phyloP scores from a whole-genome alignment of 1,140 invertebrate genomes.

The Eumaeus atala region DNA sequence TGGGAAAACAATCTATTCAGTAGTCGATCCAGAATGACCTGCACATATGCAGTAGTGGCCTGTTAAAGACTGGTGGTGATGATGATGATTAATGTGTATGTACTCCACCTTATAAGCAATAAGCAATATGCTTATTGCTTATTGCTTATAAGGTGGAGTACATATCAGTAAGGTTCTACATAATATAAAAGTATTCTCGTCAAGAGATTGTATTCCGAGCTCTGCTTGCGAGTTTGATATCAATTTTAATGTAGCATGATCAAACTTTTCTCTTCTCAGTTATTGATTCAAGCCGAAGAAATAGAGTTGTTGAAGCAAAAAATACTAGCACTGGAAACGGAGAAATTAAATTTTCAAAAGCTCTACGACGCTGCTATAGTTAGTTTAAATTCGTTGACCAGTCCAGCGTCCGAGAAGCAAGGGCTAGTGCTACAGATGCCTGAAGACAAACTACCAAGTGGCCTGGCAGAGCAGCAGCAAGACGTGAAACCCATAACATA shows the following conservation, averaged over 20 bases:
- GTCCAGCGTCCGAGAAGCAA: constrained; percentile 58
- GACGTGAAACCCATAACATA: constrained; percentile 54
- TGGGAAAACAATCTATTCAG: no score
- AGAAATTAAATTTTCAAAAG: constrained; percentile 75
- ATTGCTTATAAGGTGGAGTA: no score
- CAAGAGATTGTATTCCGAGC: no score
- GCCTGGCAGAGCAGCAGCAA: constrained; percentile 27
- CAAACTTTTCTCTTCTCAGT: constrained; percentile 30
- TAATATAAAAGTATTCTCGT: no score
- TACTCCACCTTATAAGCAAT: no score
- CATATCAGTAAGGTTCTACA: no score
- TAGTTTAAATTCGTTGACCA: constrained; percentile 66
- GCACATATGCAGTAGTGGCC: no score
- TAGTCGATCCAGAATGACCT: no score
- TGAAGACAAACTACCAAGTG: constrained; percentile 39
- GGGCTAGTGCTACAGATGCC: constrained; percentile 50
- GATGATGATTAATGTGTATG: no score
- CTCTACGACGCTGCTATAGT: constrained; percentile 70
- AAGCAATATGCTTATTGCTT: no score
- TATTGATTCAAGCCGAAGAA: constrained; percentile 71
- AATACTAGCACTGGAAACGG: constrained; percentile 72
- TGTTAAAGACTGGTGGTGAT: no score
- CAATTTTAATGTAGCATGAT: not conserved
- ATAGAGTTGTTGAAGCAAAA: constrained; percentile 75
- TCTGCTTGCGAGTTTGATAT: no score